phyloP scores from a whole-genome alignment of 2,797 vertebrate genomes.

The Aviceda cuculoides region DNA sequence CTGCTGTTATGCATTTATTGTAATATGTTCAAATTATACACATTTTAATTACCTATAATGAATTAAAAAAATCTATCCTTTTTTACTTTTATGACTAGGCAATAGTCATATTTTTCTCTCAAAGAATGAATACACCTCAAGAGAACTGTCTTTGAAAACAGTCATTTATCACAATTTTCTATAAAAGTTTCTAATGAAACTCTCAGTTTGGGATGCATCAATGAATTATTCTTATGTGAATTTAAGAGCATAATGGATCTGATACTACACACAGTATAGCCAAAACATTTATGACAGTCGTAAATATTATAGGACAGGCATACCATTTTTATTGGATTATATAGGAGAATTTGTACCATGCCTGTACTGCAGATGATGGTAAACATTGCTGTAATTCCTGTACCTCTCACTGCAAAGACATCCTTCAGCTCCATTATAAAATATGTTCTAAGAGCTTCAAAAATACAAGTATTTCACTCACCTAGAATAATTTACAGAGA shows the following conservation, averaged over 20 bases:
- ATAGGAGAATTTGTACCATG: neutral
- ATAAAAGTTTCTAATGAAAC: neutral
- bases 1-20: neutral
- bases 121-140: neutral
- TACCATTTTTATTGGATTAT: neutral
- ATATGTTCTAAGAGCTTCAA: neutral
- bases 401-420: neutral
- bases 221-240: neutral
- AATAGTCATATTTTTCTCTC: neutral
- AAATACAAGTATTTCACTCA: neutral
- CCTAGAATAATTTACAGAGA: neutral
- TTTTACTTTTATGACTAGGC: neutral
- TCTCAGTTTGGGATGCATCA: neutral
- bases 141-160: neutral
- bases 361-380: neutral
- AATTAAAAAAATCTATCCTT: neutral
- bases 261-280: neutral
- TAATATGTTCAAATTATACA: neutral
- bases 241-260: neutral
- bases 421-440: neutral
- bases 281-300: neutral
- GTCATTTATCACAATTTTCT: neutral
- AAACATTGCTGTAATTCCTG: neutral
- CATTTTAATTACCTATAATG: neutral
- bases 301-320: neutral